Conservation (phyloP, 2,797 vertebrate genomes). For the Xyrichtys novacula region DNA sequence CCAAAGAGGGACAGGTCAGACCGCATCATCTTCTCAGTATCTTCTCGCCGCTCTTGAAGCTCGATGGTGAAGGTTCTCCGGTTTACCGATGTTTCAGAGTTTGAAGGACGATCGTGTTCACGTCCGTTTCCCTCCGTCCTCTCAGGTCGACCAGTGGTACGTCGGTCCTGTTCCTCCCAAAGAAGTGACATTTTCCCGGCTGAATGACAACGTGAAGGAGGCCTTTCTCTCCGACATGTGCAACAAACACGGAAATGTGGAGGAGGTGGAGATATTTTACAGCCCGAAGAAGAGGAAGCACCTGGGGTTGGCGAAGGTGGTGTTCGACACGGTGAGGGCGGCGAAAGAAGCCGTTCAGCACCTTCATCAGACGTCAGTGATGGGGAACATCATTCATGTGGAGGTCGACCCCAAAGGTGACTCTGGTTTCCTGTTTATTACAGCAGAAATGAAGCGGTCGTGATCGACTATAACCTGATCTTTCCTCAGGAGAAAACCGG, state of each 20-base stretch:
- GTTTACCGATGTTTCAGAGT: too few species aligned
- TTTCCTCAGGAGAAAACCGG: constrained; percentile 91
- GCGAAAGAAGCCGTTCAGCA: constrained; percentile 91
- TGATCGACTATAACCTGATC: neutral
- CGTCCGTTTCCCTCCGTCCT: neutral
- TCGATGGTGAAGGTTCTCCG: too few species aligned
- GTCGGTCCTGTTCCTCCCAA: constrained; percentile 94
- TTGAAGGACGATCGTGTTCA: neutral
- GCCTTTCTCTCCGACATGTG: constrained; percentile 95
- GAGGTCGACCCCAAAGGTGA: constrained; percentile 97
- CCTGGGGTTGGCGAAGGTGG: constrained; percentile 94
- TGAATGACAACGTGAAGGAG: constrained; percentile 96
- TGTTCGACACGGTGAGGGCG: constrained; percentile 92
- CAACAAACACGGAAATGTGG: constrained; percentile 91
- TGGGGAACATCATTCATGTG: constrained; percentile 98
- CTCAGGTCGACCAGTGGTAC: constrained; percentile 95
- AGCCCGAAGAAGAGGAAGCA: constrained; percentile 97
- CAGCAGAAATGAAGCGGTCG: neutral
- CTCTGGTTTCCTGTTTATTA: neutral
- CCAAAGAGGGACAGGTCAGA: too few species aligned
- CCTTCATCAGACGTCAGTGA: constrained; percentile 95
- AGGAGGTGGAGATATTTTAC: constrained; percentile 95
- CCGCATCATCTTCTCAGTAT: too few species aligned
- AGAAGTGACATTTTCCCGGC: constrained; percentile 96
- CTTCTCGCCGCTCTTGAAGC: too few species aligned